These are phyloP conservation scores for Epizoanthus illoricatus DNA, from an alignment of 92 coral and sea anemone species.

Conservation along the genomic window DNA sequence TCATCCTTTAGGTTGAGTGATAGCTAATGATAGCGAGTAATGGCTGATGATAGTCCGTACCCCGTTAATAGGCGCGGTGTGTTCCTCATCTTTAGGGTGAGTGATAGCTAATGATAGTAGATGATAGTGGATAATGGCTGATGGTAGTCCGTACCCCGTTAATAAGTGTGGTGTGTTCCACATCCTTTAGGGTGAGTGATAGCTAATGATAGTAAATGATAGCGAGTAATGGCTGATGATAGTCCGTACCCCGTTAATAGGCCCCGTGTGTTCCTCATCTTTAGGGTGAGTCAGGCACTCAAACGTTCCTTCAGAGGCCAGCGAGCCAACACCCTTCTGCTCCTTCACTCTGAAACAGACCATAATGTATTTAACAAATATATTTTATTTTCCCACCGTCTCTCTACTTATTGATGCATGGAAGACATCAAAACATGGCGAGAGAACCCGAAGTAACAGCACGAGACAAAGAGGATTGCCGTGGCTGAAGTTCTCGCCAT, in stretches of 20 bases:
- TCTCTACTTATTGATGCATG: not conserved
- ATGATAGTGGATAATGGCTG: too few relatives aligned
- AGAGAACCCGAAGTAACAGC: not conserved
- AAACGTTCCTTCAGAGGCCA: conserved; percentile 37
- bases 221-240: too few relatives aligned
- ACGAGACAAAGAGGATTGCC: too few relatives aligned
- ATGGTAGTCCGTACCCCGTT: conserved; percentile 62
- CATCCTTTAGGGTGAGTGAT: conserved; percentile 73
- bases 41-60: too few relatives aligned
- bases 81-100: conserved; percentile 81
- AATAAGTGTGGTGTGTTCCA: conserved; percentile 73
- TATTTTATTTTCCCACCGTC: too few relatives aligned
- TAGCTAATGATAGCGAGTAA: too few relatives aligned
- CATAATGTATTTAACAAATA: not conserved
- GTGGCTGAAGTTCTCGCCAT: too few relatives aligned
- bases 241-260: conserved; percentile 77
- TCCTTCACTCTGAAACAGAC: conserved; percentile 35
- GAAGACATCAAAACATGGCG: not conserved
- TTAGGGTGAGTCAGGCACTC: conserved; percentile 73
- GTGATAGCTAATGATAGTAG: not conserved
- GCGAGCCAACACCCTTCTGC: conserved; percentile 19
- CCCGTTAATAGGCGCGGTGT: conserved; percentile 79
- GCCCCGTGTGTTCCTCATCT: conserved; percentile 79
- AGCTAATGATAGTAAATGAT: too few relatives aligned
- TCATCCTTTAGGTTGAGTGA: conserved; percentile 80